A percentile compares a stretch with the other conserved stretches of the same genome.
These are phyloP conservation scores for Artibeus jamaicensis DNA, from an alignment of 2,797 vertebrate species.

Conservation along the genomic window DNA sequence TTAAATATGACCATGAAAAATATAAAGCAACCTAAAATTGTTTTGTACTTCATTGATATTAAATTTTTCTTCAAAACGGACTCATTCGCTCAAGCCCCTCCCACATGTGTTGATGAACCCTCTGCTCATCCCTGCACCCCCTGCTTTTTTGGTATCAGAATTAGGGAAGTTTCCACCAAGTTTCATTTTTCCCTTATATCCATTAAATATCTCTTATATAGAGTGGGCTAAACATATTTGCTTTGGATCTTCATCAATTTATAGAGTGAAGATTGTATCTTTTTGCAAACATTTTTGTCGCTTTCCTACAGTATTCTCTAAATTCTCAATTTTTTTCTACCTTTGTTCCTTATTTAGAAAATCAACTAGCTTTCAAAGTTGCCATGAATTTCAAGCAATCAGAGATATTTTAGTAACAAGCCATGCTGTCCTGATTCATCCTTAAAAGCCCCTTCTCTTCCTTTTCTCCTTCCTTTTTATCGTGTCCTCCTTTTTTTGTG, in stretches of 20 bases:
- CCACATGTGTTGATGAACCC: neutral
- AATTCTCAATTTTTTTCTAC: neutral
- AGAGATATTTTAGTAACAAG: neutral
- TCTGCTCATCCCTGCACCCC: neutral
- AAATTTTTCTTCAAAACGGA: neutral
- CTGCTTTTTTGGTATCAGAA: neutral
- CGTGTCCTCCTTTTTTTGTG: neutral
- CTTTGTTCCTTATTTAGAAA: slow-evolving; percentile 2
- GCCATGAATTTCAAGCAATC: neutral
- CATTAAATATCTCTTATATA: neutral
- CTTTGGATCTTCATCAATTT: neutral
- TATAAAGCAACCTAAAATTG: neutral
- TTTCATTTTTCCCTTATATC: neutral
- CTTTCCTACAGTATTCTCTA: neutral
- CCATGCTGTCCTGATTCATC: neutral
- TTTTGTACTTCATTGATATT: neutral
- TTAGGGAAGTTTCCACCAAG: neutral
- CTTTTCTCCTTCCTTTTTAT: neutral
- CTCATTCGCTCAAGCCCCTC: neutral
- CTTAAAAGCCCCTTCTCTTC: neutral
- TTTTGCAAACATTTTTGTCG: neutral
- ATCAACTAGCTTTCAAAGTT: neutral
- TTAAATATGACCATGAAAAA: neutral
- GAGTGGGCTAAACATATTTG: neutral
- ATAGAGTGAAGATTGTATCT: neutral